Evolutionary conservation across 1,140 invertebrate species (phyloP), one percentile per base, ranked within the genome.

Genomic region (Drosophila sucinea): DNA sequence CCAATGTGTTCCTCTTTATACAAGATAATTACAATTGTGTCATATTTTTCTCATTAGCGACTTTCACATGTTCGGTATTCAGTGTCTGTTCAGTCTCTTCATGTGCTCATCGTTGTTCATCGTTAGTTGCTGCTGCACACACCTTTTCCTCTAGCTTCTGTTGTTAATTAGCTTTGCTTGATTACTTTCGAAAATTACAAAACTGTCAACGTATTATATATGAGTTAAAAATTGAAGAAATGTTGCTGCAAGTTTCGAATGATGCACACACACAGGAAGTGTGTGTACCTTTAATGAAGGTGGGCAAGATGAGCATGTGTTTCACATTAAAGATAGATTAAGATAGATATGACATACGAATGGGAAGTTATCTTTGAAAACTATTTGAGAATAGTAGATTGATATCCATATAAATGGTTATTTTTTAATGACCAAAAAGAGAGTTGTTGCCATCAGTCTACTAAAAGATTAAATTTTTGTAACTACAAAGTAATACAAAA

Each of bases 41-140:
- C 84, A 89, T 89, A 89, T 89, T 89, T 89, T 89, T 89, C 84
- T 89, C 84, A 89, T 89, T 89, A 89, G 77, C 71, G 84, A 62
- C 82, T 89, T 89, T 81, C 80, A 74, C 68, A 71, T 70, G 70
- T 67, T 55, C 51, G 38, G 23, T 57, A 51, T 25, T 30, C 32
- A 60, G 32, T 32, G 47, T 25, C 47, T 51, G 30, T 30, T 58
- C 44, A 40, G 61, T 29, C 81, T 73, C 77, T 74, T 74, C 17
- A 17, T 17, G 17, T 17, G 17, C 17, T 17, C 17, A 17, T 17
- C 17, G 17, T 17, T 17, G 17, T 17, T 17, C 73, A 54, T 44
- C 51, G 27, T 51, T 62, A 61, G 72, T 67, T 68, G 54, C 79
- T 35, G 33, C 33, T 67, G 57, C 67, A 56, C 54, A 57, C 74